Evolutionary conservation across 2,113 vertebrate genomes (phyloP).

Genomic region (Cyprinodon variegatus): DNA sequence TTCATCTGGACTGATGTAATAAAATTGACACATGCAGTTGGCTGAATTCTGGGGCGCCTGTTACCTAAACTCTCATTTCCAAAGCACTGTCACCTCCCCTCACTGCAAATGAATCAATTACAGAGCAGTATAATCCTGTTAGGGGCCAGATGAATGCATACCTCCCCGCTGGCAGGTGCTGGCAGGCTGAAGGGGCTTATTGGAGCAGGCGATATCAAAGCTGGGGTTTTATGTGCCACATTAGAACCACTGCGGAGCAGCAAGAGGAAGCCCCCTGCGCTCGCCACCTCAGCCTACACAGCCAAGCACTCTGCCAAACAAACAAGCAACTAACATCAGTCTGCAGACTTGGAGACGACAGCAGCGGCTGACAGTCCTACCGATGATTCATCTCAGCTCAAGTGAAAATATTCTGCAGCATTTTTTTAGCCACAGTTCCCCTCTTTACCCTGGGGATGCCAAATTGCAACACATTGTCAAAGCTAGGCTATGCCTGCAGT

Average conservation of each 20-base stretch:
- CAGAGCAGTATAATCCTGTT: constrained; percentile 68
- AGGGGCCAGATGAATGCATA: constrained; percentile 52
- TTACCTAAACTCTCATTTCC: constrained; percentile 61
- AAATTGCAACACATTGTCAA: not conserved
- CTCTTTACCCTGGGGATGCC: not conserved
- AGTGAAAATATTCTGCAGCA: not conserved
- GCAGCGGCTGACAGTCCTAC: too few relatives aligned
- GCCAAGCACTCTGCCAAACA: constrained; percentile 8
- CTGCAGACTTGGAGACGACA: not conserved
- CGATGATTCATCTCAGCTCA: not conserved
- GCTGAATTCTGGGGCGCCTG: constrained; percentile 53
- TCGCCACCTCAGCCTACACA: constrained; percentile 14
- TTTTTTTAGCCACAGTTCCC: not conserved
- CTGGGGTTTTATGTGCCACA: constrained; percentile 47
- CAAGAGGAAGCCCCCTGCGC: constrained; percentile 3
- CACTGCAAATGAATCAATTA: constrained; percentile 68
- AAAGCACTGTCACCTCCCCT: constrained; percentile 58
- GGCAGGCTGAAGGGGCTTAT: constrained; percentile 57
- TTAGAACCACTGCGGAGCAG: constrained; percentile 32
- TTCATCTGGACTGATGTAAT: constrained; percentile 71
- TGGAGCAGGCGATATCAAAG: constrained; percentile 56
- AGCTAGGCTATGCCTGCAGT: not conserved
- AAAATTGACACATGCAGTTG: constrained; percentile 68
- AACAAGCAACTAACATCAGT: constrained; percentile 3
- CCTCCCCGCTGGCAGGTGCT: constrained; percentile 67